Evolutionary conservation across 2,797 vertebrate species (phyloP).

Genomic region (Lutjanus campechanus): DNA sequence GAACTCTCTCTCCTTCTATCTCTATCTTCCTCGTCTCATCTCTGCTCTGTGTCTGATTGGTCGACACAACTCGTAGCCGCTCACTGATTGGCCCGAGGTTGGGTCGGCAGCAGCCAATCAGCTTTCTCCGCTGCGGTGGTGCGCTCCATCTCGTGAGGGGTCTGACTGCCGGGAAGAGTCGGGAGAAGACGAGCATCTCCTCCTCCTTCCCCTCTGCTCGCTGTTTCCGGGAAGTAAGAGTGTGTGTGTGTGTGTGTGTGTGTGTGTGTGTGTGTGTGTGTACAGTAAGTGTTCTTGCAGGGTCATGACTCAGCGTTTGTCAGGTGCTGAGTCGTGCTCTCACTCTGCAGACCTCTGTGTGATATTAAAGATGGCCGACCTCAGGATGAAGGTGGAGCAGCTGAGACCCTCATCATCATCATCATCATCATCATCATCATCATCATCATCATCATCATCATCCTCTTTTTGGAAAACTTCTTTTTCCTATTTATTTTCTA

Average conservation of each 20-base stretch:
- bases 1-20: conserved; percentile 38
- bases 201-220: conserved; percentile 31
- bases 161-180: conserved; percentile 69
- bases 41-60: conserved; percentile 5
- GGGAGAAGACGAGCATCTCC: conserved; percentile 48
- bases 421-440: too few species aligned
- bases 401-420: too few species aligned
- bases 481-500: too few species aligned
- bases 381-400: too few species aligned
- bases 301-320: conserved; percentile 43
- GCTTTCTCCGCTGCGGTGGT: conserved; percentile 6
- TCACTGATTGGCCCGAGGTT: conserved; percentile 36
- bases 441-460: too few species aligned
- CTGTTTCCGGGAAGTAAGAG: conserved; percentile 67
- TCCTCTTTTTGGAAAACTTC: too few species aligned
- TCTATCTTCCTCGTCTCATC: conserved; percentile 14
- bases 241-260: conserved; percentile 16
- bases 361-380: not conserved
- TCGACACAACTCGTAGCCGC: not conserved
- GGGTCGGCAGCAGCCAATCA: conserved; percentile 49
- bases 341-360: not conserved
- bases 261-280: conserved; percentile 14
- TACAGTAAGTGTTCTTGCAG: conserved; percentile 13
- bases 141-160: conserved; percentile 53
- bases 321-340: conserved; percentile 29